Base-by-base conservation (phyloP, 1,140 invertebrate species). In the Ericerus pela region DNA sequence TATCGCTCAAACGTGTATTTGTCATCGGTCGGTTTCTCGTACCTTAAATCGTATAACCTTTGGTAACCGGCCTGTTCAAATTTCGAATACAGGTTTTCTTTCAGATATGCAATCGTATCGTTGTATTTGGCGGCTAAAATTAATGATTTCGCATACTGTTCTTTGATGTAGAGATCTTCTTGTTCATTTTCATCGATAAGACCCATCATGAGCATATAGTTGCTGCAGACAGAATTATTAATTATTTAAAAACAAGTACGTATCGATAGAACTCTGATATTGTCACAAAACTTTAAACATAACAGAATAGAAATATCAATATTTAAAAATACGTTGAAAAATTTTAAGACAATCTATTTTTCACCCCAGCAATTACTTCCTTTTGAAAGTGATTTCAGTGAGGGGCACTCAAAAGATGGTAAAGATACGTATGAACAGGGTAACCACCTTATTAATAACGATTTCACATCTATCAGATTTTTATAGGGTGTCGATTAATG, bases 281-380 rank as follows among this genome's bases (percentile, higher is more conserved):
- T 80, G 73, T 2, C 77, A 80, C 68, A 82, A 79, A 0, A 80
- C 81, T 65, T 92, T 90, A 0, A 84, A 81, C 57, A 92, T 67
- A 37, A 59, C 83, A 77, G 2, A 78, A 77, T 53, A 83, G 37
- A 3, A 70, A 72, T 14, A 61, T 61, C 14, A 68, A 51, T 55
- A 65, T 65, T 6, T 67, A 66, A 55, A 62, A 65, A 6, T 62
- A 10, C 2, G 51, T 16, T 6, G n/a, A n/a, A n/a, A n/a, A n/a
- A n/a, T n/a, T n/a, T n/a, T n/a, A n/a, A n/a, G n/a, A n/a, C n/a
- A n/a, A n/a, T n/a, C n/a, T n/a, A n/a, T n/a, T n/a, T n/a, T n/a
- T n/a, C n/a, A n/a, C n/a, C n/a, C n/a, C n/a, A n/a, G n/a, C n/a
- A n/a, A n/a, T n/a, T n/a, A n/a, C n/a, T n/a, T n/a, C n/a, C n/a